phyloP scores from a whole-genome alignment of 2,888 invertebrate species.

The Megastigmus dorsalis region DNA sequence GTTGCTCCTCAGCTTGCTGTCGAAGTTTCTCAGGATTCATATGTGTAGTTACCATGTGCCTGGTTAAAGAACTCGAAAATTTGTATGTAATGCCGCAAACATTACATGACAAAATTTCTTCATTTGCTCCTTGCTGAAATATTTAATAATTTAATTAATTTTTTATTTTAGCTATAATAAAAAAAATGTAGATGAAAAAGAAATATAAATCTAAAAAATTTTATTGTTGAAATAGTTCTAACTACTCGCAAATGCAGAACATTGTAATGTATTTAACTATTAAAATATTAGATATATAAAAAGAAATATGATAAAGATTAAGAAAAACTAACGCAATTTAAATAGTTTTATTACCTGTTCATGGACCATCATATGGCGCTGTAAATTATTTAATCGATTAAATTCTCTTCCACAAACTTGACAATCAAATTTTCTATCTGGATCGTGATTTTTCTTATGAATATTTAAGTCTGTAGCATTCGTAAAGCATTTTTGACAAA shows the following conservation, averaged over 20 bases:
- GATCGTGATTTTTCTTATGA: conserved; percentile 74
- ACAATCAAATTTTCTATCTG: conserved; percentile 73
- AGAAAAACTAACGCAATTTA: conserved; percentile 12
- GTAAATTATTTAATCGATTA: conserved; percentile 73
- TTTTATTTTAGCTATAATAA: not conserved
- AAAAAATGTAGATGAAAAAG: not conserved
- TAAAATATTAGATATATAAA: no score
- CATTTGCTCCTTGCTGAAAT: conserved; percentile 65
- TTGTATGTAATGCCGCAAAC: conserved; percentile 77
- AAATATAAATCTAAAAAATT: no score
- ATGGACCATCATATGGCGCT: conserved; percentile 74
- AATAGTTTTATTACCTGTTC: conserved; percentile 67
- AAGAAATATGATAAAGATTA: not conserved
- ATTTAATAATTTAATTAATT: not conserved
- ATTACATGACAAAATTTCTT: conserved; percentile 72
- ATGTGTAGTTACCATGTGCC: conserved; percentile 79
- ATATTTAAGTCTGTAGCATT: conserved; percentile 75
- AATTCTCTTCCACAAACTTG: conserved; percentile 73
- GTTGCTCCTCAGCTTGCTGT: conserved; percentile 72
- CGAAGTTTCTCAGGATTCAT: conserved; percentile 73
- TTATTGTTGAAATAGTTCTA: no score
- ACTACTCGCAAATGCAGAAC: no score
- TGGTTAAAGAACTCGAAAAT: conserved; percentile 78
- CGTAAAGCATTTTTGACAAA: conserved; percentile 77
- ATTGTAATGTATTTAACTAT: no score